These are phyloP conservation scores for Caenorhabditis macrosperma DNA, from an alignment of 2,888 invertebrate genomes.

Conservation along the genomic window DNA sequence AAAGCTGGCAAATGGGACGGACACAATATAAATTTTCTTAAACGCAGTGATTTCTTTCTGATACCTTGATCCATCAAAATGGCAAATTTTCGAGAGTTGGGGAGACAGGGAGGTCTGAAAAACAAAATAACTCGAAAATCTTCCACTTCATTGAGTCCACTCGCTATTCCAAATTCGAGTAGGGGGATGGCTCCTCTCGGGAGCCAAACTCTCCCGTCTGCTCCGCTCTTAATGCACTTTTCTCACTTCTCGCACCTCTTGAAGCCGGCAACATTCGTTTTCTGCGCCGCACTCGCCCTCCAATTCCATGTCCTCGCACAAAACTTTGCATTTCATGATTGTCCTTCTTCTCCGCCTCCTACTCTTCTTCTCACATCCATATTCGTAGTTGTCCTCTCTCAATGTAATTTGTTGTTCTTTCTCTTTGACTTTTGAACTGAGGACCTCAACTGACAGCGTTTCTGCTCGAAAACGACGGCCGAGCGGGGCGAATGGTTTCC, in stretches of 20 bases:
- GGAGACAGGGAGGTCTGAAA: background rate
- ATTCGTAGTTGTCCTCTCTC: slow-evolving; percentile 35
- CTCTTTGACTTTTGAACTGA: slow-evolving; percentile 33
- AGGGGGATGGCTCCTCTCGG: background rate
- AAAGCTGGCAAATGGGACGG: too few species aligned
- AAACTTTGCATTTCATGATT: slow-evolving; percentile 48
- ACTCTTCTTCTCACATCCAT: slow-evolving; percentile 26
- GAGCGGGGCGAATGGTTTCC: too few species aligned
- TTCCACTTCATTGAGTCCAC: slow-evolving; percentile 47
- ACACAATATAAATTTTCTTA: too few species aligned
- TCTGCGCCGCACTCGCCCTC: slow-evolving; percentile 40
- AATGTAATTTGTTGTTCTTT: slow-evolving; percentile 45
- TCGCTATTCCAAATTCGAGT: slow-evolving; percentile 47
- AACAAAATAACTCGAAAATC: slow-evolving; percentile 1
- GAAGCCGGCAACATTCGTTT: slow-evolving; percentile 36
- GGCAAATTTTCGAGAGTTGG: too few species aligned
- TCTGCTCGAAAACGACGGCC: background rate
- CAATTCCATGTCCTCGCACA: slow-evolving; percentile 41
- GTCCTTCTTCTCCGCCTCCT: slow-evolving; percentile 26
- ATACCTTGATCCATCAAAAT: too few species aligned
- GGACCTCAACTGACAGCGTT: background rate
- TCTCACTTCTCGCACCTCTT: slow-evolving; percentile 53
- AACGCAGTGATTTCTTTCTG: too few species aligned
- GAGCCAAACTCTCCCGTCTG: slow-evolving; percentile 37
- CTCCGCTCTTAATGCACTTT: slow-evolving; percentile 52